A percentile compares a stretch with the other conserved stretches of the same genome.
phyloP scores from a whole-genome alignment of 2,888 invertebrate genomes.

The Cheilosia impressa region DNA sequence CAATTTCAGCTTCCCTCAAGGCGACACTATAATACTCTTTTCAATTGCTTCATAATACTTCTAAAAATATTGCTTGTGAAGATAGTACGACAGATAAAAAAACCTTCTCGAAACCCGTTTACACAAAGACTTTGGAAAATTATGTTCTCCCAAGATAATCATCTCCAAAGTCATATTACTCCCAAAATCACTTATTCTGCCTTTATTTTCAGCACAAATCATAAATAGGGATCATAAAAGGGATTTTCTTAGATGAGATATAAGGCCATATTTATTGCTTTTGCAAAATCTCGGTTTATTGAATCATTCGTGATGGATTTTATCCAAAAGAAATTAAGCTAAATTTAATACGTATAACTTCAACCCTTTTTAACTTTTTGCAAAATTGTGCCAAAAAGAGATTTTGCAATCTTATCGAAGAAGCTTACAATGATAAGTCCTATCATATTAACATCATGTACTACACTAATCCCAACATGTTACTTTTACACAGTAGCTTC shows the following conservation, averaged over 20 bases:
- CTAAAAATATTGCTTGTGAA: background rate
- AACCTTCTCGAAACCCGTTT: background rate
- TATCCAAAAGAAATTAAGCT: conserved; percentile 27
- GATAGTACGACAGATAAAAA: background rate
- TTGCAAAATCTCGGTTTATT: conserved; percentile 57
- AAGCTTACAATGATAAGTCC: conserved; percentile 45
- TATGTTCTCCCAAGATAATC: conserved; percentile 25
- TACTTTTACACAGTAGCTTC: conserved; percentile 12
- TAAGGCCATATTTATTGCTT: conserved; percentile 28
- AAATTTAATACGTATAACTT: conserved; percentile 38
- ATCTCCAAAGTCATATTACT: conserved; percentile 29
- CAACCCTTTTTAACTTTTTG: conserved; percentile 4
- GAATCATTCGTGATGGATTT: conserved; percentile 66
- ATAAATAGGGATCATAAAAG: conserved; percentile 60
- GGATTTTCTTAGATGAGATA: conserved; percentile 55
- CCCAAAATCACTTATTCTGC: conserved; percentile 36
- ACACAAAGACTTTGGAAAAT: conserved; percentile 9
- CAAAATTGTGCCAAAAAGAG: background rate
- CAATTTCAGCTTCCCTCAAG: too few relatives aligned
- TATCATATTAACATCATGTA: conserved; percentile 53
- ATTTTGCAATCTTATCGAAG: conserved; percentile 13
- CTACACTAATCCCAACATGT: conserved; percentile 48
- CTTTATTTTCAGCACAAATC: conserved; percentile 29
- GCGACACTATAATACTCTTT: background rate
- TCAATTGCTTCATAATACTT: background rate